Evolutionary conservation across 53 echinoderm and acorn worm genomes (phyloP).

Genomic region (Temnopleurus reevesii): DNA sequence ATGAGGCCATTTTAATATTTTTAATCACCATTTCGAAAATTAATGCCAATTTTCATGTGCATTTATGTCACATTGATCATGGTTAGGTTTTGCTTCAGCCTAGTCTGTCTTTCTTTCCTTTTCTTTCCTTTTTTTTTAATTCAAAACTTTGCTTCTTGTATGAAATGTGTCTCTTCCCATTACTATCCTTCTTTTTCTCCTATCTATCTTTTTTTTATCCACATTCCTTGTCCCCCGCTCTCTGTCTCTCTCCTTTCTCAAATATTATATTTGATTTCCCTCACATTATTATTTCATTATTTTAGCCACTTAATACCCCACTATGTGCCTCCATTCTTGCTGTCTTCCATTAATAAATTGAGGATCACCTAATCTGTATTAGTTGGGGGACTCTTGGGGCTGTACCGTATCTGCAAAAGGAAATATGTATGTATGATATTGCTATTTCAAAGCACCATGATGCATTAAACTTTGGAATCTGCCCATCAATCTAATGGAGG

Average conservation of each 20-base stretch:
- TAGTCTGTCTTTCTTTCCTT: too few species aligned
- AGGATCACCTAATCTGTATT: constrained; percentile 3
- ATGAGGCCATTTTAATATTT: too few species aligned
- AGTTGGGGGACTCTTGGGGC: background rate
- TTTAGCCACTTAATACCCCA: background rate
- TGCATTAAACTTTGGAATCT: constrained; percentile 14
- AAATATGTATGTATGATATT: background rate
- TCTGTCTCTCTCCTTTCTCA: too few species aligned
- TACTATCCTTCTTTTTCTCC: background rate
- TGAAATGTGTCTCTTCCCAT: background rate
- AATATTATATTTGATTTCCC: too few species aligned
- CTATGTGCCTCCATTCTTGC: background rate
- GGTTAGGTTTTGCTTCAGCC: too few species aligned
- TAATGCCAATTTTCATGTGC: background rate
- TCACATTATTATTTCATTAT: too few species aligned
- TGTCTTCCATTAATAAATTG: background rate
- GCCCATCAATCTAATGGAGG: background rate
- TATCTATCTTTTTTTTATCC: background rate
- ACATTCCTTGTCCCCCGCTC: background rate
- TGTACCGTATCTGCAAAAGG: background rate
- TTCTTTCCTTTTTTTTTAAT: too few species aligned
- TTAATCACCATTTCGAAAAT: too few species aligned
- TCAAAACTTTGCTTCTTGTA: too few species aligned
- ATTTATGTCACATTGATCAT: too few species aligned
- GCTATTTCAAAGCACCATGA: background rate